These are phyloP conservation scores for Acanthosepion esculentum DNA, from an alignment of 2,888 invertebrate species.

Conservation along the genomic window DNA sequence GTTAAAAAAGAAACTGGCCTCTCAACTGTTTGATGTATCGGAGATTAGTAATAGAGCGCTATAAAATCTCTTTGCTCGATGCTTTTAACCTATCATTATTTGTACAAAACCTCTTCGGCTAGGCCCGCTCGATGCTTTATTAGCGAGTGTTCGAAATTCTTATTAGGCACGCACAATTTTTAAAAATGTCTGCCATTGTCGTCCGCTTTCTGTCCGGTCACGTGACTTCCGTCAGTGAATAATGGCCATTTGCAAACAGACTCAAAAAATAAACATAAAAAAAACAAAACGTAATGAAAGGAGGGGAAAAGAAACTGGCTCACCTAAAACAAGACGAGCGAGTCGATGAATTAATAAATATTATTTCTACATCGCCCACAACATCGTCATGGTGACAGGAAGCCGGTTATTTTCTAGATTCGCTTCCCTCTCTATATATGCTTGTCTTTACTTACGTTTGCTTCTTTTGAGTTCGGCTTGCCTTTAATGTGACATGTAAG, in stretches of 20 bases:
- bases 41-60: neutral
- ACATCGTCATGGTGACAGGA: neutral
- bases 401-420: slow-evolving; percentile 14
- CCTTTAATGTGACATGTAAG: no score
- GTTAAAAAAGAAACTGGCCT: neutral
- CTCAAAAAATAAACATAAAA: neutral
- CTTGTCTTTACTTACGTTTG: no score
- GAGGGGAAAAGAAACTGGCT: neutral
- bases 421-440: neutral
- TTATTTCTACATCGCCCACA: neutral
- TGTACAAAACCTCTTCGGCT: neutral
- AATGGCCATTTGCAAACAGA: slow-evolving; percentile 11
- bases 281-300: neutral
- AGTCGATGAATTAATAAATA: slow-evolving; percentile 21
- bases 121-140: neutral
- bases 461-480: no score
- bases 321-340: neutral
- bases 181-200: neutral
- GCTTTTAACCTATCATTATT: neutral
- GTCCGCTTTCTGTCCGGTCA: neutral
- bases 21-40: neutral
- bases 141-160: neutral
- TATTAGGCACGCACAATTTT: neutral
- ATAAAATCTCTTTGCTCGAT: neutral
- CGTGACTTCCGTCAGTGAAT: slow-evolving; percentile 3